Percentiles rank a stretch among this genome's conserved stretches.
Evolutionary conservation across 2,797 vertebrate species (phyloP).

Genomic region (Tapera naevia): DNA sequence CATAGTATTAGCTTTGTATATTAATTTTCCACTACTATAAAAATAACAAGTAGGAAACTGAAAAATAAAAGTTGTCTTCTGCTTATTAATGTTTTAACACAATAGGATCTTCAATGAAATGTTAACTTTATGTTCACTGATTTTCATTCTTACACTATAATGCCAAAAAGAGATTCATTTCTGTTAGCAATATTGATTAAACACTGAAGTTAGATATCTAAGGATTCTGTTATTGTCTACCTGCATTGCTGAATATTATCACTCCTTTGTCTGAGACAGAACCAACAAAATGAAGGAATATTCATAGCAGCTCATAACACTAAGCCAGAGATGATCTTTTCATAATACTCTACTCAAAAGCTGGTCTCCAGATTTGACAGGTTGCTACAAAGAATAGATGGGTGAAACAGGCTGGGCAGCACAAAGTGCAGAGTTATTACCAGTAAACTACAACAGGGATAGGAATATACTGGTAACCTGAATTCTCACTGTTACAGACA

Average conservation of each 20-base stretch:
- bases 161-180: background rate
- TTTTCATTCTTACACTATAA: background rate
- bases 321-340: background rate
- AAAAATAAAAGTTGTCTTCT: background rate
- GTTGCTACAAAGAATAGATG: background rate
- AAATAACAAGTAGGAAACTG: background rate
- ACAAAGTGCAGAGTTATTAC: background rate
- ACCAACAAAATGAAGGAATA: background rate
- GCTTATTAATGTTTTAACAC: background rate
- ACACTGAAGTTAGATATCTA: background rate
- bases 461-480: background rate
- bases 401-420: background rate
- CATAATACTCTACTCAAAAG: background rate
- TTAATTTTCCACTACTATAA: background rate
- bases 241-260: background rate
- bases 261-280: background rate
- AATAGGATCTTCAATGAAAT: background rate
- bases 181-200: background rate
- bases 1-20: background rate
- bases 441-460: background rate
- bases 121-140: background rate
- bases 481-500: background rate
- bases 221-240: background rate
- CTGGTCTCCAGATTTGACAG: background rate
- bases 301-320: background rate